Evolutionary conservation across 2,888 invertebrate species (phyloP).

Genomic region (Amphimallon solstitiale): DNA sequence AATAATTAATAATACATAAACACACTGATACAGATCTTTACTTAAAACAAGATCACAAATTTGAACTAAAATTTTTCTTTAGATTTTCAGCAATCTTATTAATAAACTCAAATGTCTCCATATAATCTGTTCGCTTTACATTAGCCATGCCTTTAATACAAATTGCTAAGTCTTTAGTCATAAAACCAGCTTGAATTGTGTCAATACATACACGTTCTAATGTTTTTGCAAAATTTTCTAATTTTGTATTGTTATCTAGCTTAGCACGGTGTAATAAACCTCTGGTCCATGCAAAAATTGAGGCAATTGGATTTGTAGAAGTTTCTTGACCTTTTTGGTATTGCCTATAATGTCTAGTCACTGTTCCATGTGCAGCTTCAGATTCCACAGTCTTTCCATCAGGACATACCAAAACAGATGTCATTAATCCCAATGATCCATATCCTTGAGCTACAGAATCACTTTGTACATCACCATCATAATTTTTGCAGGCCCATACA

Average conservation of each 20-base stretch:
- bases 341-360: constrained; percentile 87
- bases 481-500: constrained; percentile 99
- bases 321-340: constrained; percentile 97
- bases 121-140: constrained; percentile 82
- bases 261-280: constrained; percentile 95
- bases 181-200: constrained; percentile 92
- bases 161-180: constrained; percentile 99
- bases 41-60: constrained; percentile 15
- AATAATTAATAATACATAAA: background rate
- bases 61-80: constrained; percentile 66
- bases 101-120: constrained; percentile 97
- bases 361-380: constrained; percentile 98
- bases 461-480: constrained; percentile 98
- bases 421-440: constrained; percentile 97
- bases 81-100: constrained; percentile 94
- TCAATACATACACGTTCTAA: constrained; percentile 92
- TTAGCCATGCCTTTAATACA: constrained; percentile 94
- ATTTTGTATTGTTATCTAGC: constrained; percentile 82
- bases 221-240: constrained; percentile 84
- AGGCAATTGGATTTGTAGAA: constrained; percentile 98
- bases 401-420: constrained; percentile 94
- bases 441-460: constrained; percentile 98
- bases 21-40: background rate
- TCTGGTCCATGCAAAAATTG: constrained; percentile 98
- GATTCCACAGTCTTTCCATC: constrained; percentile 98